A percentile compares a stretch with the other conserved stretches of the same genome.
Evolutionary conservation across 2,797 vertebrate species (phyloP).

Genomic region (Todus mexicanus): DNA sequence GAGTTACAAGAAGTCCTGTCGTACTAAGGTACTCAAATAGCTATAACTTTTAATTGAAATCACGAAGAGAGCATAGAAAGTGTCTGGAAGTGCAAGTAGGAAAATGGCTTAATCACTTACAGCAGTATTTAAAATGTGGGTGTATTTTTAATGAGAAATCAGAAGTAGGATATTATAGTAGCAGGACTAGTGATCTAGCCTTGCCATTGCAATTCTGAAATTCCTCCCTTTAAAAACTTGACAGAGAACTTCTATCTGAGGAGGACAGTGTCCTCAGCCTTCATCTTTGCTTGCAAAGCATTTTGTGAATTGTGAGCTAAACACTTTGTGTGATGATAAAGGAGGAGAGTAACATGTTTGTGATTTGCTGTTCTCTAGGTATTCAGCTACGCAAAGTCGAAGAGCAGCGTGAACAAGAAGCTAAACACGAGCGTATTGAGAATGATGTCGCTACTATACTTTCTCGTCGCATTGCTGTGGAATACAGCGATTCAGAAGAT

Average conservation of each 20-base stretch:
- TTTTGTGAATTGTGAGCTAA: not conserved
- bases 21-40: not conserved
- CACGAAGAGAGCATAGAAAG: not conserved
- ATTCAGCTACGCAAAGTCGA: constrained; percentile 98
- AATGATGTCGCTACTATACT: constrained; percentile 98
- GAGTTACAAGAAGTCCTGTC: not conserved
- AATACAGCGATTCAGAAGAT: constrained; percentile 97
- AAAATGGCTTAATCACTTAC: not conserved
- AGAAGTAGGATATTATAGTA: not conserved
- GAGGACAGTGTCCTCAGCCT: not conserved
- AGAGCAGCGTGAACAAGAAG: constrained; percentile 96
- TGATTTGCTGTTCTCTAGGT: constrained; percentile 72
- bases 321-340: not conserved
- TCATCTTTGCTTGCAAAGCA: not conserved
- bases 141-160: not conserved
- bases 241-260: not conserved
- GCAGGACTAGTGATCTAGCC: not conserved
- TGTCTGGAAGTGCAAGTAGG: not conserved
- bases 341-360: not conserved
- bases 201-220: not conserved
- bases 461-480: constrained; percentile 95
- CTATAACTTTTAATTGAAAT: not conserved
- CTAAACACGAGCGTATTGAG: constrained; percentile 94
- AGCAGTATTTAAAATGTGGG: not conserved
- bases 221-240: not conserved